These are phyloP conservation scores for Brachyalestes nurse DNA, from an alignment of 2,797 vertebrate genomes.

Conservation along the genomic window DNA sequence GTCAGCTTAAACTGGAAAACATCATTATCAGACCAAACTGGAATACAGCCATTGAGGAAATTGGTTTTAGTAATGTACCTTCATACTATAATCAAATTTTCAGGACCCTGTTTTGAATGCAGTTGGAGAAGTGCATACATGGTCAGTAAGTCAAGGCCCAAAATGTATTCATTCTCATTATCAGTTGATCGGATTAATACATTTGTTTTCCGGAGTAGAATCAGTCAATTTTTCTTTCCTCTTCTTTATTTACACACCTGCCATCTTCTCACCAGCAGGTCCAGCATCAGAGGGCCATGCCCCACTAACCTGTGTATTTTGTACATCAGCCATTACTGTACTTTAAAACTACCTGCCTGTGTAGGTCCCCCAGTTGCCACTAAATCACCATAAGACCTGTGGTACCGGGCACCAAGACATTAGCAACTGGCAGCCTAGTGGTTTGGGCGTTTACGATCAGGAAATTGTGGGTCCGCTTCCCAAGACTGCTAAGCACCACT, in stretches of 20 bases:
- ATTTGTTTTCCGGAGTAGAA: slow-evolving; percentile 64
- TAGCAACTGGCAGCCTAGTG: too few relatives aligned
- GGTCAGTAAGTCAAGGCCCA: too few relatives aligned
- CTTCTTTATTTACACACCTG: background rate
- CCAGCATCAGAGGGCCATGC: background rate
- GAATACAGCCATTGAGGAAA: too few relatives aligned
- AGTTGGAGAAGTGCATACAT: background rate
- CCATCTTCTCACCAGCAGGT: background rate
- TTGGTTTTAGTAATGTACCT: background rate
- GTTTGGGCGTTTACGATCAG: too few relatives aligned
- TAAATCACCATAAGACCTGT: too few relatives aligned
- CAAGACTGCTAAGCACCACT: too few relatives aligned
- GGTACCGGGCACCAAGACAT: too few relatives aligned
- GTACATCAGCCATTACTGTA: too few relatives aligned
- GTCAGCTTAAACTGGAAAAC: background rate
- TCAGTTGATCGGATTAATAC: slow-evolving; percentile 53
- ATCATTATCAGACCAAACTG: background rate
- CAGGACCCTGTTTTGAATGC: background rate
- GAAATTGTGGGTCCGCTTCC: too few relatives aligned
- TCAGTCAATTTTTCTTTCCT: slow-evolving; percentile 55
- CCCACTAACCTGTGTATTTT: too few relatives aligned
- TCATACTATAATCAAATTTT: background rate
- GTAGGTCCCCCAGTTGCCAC: too few relatives aligned
- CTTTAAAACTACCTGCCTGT: too few relatives aligned
- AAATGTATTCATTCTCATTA: background rate